Conservation (phyloP, 2,888 invertebrate genomes). For the Heteromyza rotundicornis region DNA sequence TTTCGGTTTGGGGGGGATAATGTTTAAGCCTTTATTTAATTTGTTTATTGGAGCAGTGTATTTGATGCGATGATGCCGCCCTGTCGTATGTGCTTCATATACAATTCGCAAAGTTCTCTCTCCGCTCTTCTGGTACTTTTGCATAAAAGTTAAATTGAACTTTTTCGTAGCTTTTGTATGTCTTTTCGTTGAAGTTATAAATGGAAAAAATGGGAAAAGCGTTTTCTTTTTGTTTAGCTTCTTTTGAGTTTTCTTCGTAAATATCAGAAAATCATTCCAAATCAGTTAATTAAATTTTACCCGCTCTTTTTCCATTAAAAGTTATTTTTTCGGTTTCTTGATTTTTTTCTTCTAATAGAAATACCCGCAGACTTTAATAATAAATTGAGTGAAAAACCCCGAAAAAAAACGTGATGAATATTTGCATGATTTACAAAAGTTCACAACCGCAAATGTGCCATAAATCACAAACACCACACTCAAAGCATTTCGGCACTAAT, state of each 20-base stretch:
- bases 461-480: too few species aligned
- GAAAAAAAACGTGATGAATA: too few species aligned
- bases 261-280: too few species aligned
- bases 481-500: too few species aligned
- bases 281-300: too few species aligned
- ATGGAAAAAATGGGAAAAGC: not conserved
- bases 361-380: too few species aligned
- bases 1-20: constrained; percentile 18
- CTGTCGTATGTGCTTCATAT: not conserved
- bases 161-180: not conserved
- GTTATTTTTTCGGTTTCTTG: too few species aligned
- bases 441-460: too few species aligned
- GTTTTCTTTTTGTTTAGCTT: not conserved
- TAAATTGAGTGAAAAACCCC: too few species aligned
- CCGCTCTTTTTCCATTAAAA: too few species aligned
- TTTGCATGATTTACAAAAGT: too few species aligned
- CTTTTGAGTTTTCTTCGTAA: not conserved
- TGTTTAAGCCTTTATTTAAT: constrained; percentile 28
- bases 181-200: not conserved
- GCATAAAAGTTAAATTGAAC: constrained; percentile 12
- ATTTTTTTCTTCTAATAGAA: too few species aligned
- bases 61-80: constrained; percentile 8
- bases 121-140: constrained; percentile 1
- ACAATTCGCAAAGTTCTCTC: not conserved
- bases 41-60: constrained; percentile 25